Evolutionary conservation across 35 echinoderm and acorn worm species (phyloP), one percentile per base, ranked within the genome.

Genomic region (Lytechinus variegatus): DNA sequence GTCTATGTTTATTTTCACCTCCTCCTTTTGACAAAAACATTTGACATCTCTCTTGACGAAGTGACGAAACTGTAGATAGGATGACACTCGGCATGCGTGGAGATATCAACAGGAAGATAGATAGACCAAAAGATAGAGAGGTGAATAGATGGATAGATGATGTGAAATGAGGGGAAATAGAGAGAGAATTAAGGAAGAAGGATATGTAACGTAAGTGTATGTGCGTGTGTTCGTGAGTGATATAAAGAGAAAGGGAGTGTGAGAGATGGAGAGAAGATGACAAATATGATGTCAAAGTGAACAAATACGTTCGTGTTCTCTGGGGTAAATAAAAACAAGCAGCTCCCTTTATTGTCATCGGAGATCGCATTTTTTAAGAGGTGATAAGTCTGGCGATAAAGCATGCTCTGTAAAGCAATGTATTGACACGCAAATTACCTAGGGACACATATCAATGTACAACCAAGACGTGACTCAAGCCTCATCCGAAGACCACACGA

Each of bases 261-360:
- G 66, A 79, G 21, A 79, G 19, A 79, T 0, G n/a, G 0, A n/a
- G 66, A 79, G 6, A 24, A 24, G 4, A 79, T 79, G 16, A 79
- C 66, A 79, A 79, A 79, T 79, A 24, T 79, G 66, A 79, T 79
- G 66, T 79, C 66, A 79, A 79, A n/a, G 4, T n/a, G 66, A 79
- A 79, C 66, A 79, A 79, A 79, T 79, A 79, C 66, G 66, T 79
- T 79, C 66, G 66, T 79, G 66, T 79, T 79, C 66, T 79, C 66
- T n/a, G 66, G 66, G 66, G 66, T 79, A 79, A 79, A 79, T 79
- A 79, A 79, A 79, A 79, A 79, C 66, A 79, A 79, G 66, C 16
- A 79, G 66, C 12, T 79, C 16, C 6, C 3, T 79, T 79, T 79
- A 79, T 79, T 79, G 66, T 79, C 24, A 6, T 5, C 19, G 66